Evolutionary conservation across 2,797 vertebrate species (phyloP), one percentile per base, ranked within the genome.

Genomic region (Acanthopagrus latus): DNA sequence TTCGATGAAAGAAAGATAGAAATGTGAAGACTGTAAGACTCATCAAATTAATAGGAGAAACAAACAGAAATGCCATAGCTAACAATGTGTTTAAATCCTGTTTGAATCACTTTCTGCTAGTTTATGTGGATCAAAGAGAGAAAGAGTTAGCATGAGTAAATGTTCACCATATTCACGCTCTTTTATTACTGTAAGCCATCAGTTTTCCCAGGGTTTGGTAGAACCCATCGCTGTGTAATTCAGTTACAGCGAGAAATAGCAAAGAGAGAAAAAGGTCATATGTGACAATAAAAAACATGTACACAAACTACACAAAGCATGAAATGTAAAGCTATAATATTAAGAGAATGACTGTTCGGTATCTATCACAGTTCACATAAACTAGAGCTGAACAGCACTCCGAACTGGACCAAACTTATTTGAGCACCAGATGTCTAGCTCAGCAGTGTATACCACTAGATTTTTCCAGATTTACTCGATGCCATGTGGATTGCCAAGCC

Each of bases 401-500:
- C 29, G 2, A 29, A 17, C 27, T 23, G 5, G 20, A 52, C 7
- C 11, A 25, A 47, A 54, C 6, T 8, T 18, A 4, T 18, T 46
- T 56, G 38, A 63, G 20, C 27, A 54, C 17, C 38, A 38, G 38
- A 38, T 38, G 38, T 38, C 38, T 23, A 9, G 20, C 69, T 38
- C 16, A 0, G 20, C 58, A 7, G 38, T 64, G 13, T 70, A 0
- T 20, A 23, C n/a, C 48, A 29, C 18, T 29, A 4, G 8, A 44
- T 54, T 58, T 76, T 41, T 33, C 23, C 27, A 44, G 41, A 65
- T 51, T 2, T 17, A 55, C 14, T 17, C 3, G 41, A 41, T 12
- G 13, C 56, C 59, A 58, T 20, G 33, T 65, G 23, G 11, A 54
- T 73, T 33, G 33, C 41, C 33, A 46, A 55, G 27, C 56, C 68